Base-by-base conservation (phyloP, 2,797 vertebrate genomes). In the Lagorchestes hirsutus region DNA sequence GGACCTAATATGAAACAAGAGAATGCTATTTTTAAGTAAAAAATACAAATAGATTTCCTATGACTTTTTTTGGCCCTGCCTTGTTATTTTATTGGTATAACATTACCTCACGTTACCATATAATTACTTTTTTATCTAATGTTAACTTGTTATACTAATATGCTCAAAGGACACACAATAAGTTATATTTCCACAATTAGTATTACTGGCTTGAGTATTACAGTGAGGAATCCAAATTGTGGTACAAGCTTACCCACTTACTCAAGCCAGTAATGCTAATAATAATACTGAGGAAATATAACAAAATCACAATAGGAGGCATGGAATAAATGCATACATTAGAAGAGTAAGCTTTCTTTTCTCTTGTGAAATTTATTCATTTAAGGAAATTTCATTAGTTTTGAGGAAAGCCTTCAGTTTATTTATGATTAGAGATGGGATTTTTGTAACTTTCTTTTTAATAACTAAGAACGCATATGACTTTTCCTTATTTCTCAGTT, bases 1-100 rank as follows among this genome's bases (percentile, higher is more conserved):
- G 98, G 98, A 97, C 99, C 99, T 99, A 98, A 97, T 87, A 12
- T 96, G 93, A 96, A 98, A 96, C 55, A 93, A 98, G 28, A 97
- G 98, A 98, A 54, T 94, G 97, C 93, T 95, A 96, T 94, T 94
- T 82, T n/a, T 55, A 55, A 95, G 92, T 34, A 94, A 96, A 94
- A 58, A 54, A 90, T 54, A 87, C 22, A 96, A 54, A 95, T 92
- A 87, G 40, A 87, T 22, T 46, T 27, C 74, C 6, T 27, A 50
- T 11, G 24, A 87, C 46, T 46, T 46, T 74, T 74, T 74, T 82
- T 82, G 16, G 18, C n/a, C n/a, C 2, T 82, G n/a, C 22, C 18
- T 18, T 40, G 22, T 50, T 50, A 87, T 87, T 87, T 50, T 50
- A 87, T 87, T 22, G 40, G 46, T 82, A 10, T 27, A 31, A 46